These are phyloP conservation scores for Uropetala carovei DNA, from an alignment of 2,888 invertebrate species.

Conservation along the genomic window DNA sequence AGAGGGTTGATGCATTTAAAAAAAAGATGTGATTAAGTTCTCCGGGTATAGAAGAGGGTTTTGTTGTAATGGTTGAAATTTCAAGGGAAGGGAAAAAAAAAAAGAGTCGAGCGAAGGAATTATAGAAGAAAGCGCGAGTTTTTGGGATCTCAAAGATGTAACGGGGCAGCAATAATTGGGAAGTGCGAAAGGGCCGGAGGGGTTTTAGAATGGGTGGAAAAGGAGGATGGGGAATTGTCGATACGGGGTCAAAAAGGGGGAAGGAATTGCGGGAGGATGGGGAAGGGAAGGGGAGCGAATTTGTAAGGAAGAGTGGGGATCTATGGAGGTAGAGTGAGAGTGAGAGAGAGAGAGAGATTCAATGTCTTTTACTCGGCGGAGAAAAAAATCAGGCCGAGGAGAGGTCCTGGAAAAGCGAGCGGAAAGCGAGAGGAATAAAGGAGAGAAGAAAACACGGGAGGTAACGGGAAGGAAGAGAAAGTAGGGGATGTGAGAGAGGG, in stretches of 20 bases:
- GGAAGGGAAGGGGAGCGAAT: neutral
- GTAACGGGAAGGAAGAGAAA: constrained; percentile 26
- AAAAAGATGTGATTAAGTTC: too few relatives aligned
- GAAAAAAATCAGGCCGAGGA: too few relatives aligned
- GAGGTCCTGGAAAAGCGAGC: too few relatives aligned
- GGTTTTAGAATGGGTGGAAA: neutral
- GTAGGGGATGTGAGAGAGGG: neutral
- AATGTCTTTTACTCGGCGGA: too few relatives aligned
- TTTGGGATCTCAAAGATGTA: neutral
- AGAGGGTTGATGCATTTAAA: too few relatives aligned
- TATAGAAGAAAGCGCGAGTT: neutral
- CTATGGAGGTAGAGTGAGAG: too few relatives aligned
- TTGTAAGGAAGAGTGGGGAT: neutral
- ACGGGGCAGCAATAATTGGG: too few relatives aligned
- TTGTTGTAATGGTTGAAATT: too few relatives aligned
- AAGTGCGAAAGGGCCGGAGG: too few relatives aligned
- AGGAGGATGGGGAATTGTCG: neutral
- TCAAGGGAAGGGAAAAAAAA: too few relatives aligned
- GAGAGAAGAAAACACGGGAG: constrained; percentile 51
- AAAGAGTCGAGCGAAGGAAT: neutral
- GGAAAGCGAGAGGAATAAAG: neutral
- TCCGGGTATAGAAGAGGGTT: too few relatives aligned
- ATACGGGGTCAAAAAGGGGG: neutral
- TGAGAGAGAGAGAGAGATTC: too few relatives aligned
- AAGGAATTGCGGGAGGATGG: neutral